Evolutionary conservation across 2,888 invertebrate genomes (phyloP), one percentile per base, ranked within the genome.

Genomic region (Eueremaeus valkanovi): DNA sequence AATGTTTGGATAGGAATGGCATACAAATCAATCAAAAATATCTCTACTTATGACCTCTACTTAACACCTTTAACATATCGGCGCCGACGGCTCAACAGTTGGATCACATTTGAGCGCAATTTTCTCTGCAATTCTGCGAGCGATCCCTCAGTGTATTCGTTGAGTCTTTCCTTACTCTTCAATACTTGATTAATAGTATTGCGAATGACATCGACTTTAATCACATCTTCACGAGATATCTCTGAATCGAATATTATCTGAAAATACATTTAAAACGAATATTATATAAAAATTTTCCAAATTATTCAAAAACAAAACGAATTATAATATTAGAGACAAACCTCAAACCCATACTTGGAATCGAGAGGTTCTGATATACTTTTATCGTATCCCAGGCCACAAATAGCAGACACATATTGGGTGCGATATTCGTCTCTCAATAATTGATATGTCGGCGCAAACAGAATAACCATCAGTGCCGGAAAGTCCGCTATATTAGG

Each of bases 401-500:
- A 93, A 42, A 96, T 85, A 18, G 91, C 89, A 24, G 92, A 90
- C 49, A 89, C 90, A 82, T 92, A 91, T 29, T 88, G 86, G 0
- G 88, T 87, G 16, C 87, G 86, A 36, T 85, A 83, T 0, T 80
- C 75, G 80, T 90, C 88, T 40, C 89, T 87, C 78, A 84, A 83
- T 3, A 95, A 83, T 85, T 95, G 93, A 83, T 91, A 89, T 9
- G 84, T 84, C 0, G 95, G 96, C 74, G 92, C 88, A 83, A 96
- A 97, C 0, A 95, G 85, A 76, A 96, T 84, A 0, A 89, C 85
- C 80, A 95, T 85, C 11, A 96, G 83, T 9, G 91, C 88, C 0
- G 90, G 89, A 76, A 97, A 86, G 0, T 95, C 95, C 13, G 90
- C 90, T 68, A 95, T 89, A 82, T 90, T 90, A 0, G 96, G 96